Evolutionary conservation across 30 jellyfish, hydroid and myxozoan species (phyloP).

Genomic region (Turritopsis rubra): DNA sequence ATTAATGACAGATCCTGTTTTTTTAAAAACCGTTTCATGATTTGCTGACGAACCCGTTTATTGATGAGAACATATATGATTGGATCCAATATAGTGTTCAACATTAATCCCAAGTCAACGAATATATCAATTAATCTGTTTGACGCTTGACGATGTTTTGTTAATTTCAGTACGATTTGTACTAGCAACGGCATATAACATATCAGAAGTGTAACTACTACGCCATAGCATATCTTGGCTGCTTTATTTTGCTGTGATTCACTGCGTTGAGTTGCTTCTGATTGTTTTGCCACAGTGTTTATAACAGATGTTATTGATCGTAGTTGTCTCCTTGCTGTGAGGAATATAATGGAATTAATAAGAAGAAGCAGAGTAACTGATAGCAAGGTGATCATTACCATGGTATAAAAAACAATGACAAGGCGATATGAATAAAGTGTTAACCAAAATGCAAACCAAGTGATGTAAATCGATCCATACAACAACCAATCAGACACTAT

Average conservation of each 20-base stretch:
- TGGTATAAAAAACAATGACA: neutral
- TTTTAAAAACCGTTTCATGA: neutral
- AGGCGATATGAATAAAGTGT: neutral
- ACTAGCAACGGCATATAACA: neutral
- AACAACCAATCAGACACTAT: neutral
- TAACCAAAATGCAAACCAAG: neutral
- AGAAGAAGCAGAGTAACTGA: neutral
- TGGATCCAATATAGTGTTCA: slow-evolving; percentile 13
- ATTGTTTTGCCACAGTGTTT: neutral
- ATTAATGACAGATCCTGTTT: neutral
- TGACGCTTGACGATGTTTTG: neutral
- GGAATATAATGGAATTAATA: neutral
- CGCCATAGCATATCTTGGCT: slow-evolving; percentile 14
- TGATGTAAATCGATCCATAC: neutral
- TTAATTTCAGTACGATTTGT: neutral
- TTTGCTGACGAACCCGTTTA: neutral
- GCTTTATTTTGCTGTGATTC: slow-evolving; percentile 13
- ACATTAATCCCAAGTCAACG: neutral
- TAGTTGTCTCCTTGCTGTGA: slow-evolving; percentile 1
- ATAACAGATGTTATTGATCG: neutral
- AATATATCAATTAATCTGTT: slow-evolving; percentile 8
- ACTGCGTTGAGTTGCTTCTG: neutral
- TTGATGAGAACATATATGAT: slow-evolving; percentile 4
- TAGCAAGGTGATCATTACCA: neutral
- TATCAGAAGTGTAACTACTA: slow-evolving; percentile 1